Base-by-base conservation (phyloP, 2,797 vertebrate genomes). In the Allenopithecus nigroviridis region DNA sequence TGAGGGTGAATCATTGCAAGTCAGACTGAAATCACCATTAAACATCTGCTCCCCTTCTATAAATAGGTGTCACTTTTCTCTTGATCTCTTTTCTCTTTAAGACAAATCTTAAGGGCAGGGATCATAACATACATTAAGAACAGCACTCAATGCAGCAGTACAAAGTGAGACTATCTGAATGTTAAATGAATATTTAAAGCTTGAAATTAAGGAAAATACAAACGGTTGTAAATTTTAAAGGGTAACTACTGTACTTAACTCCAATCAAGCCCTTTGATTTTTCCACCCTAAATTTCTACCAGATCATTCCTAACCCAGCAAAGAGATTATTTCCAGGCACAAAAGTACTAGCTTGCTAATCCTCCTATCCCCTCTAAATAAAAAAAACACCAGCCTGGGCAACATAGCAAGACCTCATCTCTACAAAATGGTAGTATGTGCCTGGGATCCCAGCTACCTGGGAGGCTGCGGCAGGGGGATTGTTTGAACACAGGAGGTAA, bases 191-290 rank as follows among this genome's bases (percentile, higher is more conserved):
- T 26, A 72, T n/a, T 89, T 92, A 79, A 88, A 91, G 39, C 41
- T 17, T 83, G n/a, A 84, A 84, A 88, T 72, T 28, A 50, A 68
- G 50, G 53, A 81, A 85, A 64, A 97, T 24, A 96, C 28, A 95
- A 94, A 94, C 1, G 1, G n/a, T 7, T 84, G 2, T 36, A 75
- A 53, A 94, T 79, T 57, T 74, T 72, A 80, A 93, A 94, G 19
- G 19, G 13, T 78, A 70, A 96, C 43, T 86, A 84, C 10, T 84
- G 3, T 30, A 78, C n/a, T 72, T 86, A 95, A 78, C 86, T 81
- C 61, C 89, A 96, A 28, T 61, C 46, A 84, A 91, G 75, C 24
- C 17, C 61, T 96, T 33, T 85, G 41, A 92, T 79, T 89, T 19
- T 19, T 91, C 79, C 24, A 68, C 7, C 46, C 93, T 91, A 53